These are phyloP conservation scores for Parus major DNA, from an alignment of 2,113 vertebrate species.

Conservation along the genomic window DNA sequence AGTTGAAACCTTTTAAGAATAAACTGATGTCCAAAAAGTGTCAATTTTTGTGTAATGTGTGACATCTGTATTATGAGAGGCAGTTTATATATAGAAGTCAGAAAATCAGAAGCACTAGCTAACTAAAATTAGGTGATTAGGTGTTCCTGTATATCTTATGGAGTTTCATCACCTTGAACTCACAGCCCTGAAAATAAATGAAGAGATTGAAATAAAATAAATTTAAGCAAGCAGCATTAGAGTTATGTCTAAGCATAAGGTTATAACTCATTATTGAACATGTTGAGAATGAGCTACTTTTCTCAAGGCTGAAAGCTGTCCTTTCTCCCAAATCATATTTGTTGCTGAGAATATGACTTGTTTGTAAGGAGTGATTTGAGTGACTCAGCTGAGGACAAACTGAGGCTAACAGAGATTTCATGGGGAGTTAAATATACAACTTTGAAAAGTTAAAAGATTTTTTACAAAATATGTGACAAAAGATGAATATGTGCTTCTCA, in stretches of 20 bases:
- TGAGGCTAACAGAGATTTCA: not conserved
- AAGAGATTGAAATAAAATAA: not conserved
- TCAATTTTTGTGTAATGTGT: accelerated
- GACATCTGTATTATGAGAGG: not conserved
- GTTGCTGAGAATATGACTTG: not conserved
- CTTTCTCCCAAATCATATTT: not conserved
- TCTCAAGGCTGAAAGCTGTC: not conserved
- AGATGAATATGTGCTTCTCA: not conserved
- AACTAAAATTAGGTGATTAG: not conserved
- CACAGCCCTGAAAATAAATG: not conserved
- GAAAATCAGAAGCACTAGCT: not conserved
- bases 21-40: not conserved
- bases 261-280: not conserved
- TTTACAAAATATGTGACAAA: not conserved
- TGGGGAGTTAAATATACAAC: not conserved
- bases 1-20: not conserved
- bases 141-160: not conserved
- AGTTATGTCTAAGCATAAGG: not conserved
- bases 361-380: not conserved
- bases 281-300: not conserved
- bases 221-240: not conserved
- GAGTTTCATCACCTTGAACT: not conserved
- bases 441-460: not conserved
- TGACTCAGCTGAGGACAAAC: not conserved
- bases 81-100: not conserved